Base-by-base conservation (phyloP, 92 coral and sea anemone species). In the Desmophyllum pertusum region DNA sequence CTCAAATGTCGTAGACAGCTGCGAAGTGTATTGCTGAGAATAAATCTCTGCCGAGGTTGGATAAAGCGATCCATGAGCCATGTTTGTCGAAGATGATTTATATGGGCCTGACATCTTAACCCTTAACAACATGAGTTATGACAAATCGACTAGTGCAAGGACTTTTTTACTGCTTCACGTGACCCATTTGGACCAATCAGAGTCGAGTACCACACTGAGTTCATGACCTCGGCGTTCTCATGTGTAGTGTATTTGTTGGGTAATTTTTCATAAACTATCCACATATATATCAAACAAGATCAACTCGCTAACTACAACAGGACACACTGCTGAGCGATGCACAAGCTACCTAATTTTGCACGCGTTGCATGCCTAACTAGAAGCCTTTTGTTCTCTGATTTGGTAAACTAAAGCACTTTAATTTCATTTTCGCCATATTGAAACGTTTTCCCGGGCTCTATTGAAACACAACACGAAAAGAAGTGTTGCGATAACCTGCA, bases 71-170 rank as follows among this genome's bases (percentile, higher is more conserved):
- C 93, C 87, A 89, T 87, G 86, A 92, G 93, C 95, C 98, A 94
- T 96, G 96, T 89, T 96, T 96, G 96, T 93, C 95, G 95, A 88
- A 83, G 87, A 89, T 92, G 98, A 94, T 96, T 96, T 96, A 94
- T 94, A 90, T 86, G 94, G 86, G 85, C 92, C 90, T 93, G 98
- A 96, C 98, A 96, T 93, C 92, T 95, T 93, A 92, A 92, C 92
- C 98, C 83, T 88, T 87, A 81, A 82, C 92, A 86, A 83, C 87
- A 90, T 86, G 95, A 91, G 87, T 80, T 91, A 89, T 93, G 95
- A 91, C 93, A 93, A 93, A 93, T 85, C 89, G 90, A 66, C 93
- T 86, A 52, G 84, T 45, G 89, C 79, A 88, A 85, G 89, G 77
- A 88, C 80, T 75, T 45, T 48, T 85, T 81, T 35, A 88, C 68